A percentile compares a stretch with the other conserved stretches of the same genome.
phyloP scores from a whole-genome alignment of 2,888 invertebrate species.

The Drosophila pseudotalamancana region DNA sequence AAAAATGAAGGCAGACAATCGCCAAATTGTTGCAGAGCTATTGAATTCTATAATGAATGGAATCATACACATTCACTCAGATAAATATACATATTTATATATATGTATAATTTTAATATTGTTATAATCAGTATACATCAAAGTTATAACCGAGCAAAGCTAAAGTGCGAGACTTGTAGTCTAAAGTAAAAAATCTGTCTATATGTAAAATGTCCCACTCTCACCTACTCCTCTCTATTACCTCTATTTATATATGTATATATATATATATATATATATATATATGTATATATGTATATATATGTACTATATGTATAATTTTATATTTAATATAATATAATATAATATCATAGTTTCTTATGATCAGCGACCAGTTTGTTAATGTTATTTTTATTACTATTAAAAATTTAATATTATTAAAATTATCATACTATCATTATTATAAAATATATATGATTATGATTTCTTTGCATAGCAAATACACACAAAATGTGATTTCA shows the following conservation, averaged over 20 bases:
- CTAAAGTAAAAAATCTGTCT: constrained; percentile 10
- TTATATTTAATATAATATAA: constrained; percentile 34
- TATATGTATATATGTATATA: constrained; percentile 8
- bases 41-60: constrained; percentile 11
- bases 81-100: constrained; percentile 11
- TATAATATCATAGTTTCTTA: constrained; percentile 19
- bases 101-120: constrained; percentile 30
- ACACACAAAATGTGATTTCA: constrained; percentile 74
- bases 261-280: constrained; percentile 5
- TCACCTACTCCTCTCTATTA: neutral
- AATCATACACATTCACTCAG: constrained; percentile 19
- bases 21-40: constrained; percentile 38
- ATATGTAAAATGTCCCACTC: neutral
- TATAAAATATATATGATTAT: constrained; percentile 42
- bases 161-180: constrained; percentile 32
- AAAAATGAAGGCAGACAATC: constrained; percentile 53
- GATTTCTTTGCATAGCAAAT: constrained; percentile 75
- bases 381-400: constrained; percentile 45
- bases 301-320: constrained; percentile 25
- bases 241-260: constrained; percentile 8
- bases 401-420: constrained; percentile 15
- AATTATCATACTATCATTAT: constrained; percentile 41
- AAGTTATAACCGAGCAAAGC: constrained; percentile 22
- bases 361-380: constrained; percentile 52
- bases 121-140: constrained; percentile 38